Conservation (phyloP, 2,888 invertebrate genomes). For the Eilema depressum region DNA sequence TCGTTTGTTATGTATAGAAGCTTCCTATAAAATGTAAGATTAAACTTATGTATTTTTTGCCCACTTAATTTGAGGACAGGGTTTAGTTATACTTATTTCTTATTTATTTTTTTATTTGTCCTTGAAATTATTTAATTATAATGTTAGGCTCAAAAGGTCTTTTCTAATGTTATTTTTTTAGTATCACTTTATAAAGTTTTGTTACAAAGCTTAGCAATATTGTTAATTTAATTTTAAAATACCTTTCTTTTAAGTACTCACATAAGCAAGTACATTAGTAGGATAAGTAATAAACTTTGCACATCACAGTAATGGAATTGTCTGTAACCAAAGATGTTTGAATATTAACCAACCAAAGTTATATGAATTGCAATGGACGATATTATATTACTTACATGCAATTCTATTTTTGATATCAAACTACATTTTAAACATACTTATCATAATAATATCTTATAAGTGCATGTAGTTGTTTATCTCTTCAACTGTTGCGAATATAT, state of each 20-base stretch:
- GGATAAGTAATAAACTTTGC: constrained; percentile 38
- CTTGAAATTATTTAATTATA: constrained; percentile 34
- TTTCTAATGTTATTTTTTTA: constrained; percentile 45
- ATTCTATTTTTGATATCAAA: constrained; percentile 62
- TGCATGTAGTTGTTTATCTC: constrained; percentile 27
- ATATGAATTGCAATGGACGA: constrained; percentile 50
- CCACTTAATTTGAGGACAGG: constrained; percentile 38
- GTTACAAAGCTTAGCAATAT: constrained; percentile 45
- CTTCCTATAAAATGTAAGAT: constrained; percentile 42
- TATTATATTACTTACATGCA: constrained; percentile 44
- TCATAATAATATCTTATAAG: constrained; percentile 35
- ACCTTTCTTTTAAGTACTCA: constrained; percentile 37
- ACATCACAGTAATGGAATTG: constrained; percentile 56
- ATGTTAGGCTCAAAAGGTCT: constrained; percentile 37
- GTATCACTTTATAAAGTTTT: constrained; percentile 41
- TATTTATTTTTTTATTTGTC: constrained; percentile 39
- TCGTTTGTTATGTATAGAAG: constrained; percentile 46
- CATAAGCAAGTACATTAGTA: constrained; percentile 47
- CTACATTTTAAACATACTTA: constrained; percentile 40
- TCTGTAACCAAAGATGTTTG: constrained; percentile 64
- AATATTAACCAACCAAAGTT: constrained; percentile 64
- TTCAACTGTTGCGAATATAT: constrained; percentile 15
- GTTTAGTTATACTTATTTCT: constrained; percentile 48
- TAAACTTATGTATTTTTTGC: constrained; percentile 35
- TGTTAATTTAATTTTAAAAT: constrained; percentile 45